A percentile compares a stretch with the other conserved stretches of the same genome.
Conservation (phyloP, 2,797 vertebrate genomes). For the Clarias laeviceps region DNA sequence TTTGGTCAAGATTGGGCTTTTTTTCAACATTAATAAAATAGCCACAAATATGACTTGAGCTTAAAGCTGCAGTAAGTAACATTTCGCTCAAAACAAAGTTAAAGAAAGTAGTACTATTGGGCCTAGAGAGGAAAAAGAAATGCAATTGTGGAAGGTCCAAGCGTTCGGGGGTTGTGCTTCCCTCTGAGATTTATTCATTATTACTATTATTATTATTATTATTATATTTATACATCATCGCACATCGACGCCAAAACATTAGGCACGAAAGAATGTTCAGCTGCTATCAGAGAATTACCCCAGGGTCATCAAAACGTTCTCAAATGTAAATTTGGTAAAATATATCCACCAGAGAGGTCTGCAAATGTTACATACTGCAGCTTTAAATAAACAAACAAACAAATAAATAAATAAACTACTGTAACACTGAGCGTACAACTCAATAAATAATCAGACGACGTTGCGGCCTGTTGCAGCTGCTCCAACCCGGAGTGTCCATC, state of each 20-base stretch:
- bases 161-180: background rate
- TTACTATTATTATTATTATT: too few species aligned
- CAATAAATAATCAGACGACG: slow-evolving; percentile 31
- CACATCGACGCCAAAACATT: slow-evolving; percentile 23
- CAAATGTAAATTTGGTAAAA: background rate
- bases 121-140: background rate
- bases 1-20: slow-evolving; percentile 3
- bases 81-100: background rate
- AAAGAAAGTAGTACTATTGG: background rate
- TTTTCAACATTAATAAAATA: background rate
- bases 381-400: slow-evolving; percentile 35
- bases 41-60: background rate
- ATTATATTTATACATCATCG: slow-evolving; percentile 25
- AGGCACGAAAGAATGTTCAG: background rate
- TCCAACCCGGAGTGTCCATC: slow-evolving; percentile 47
- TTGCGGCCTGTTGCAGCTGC: slow-evolving; percentile 63
- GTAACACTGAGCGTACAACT: background rate
- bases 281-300: background rate
- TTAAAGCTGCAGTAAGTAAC: slow-evolving; percentile 42
- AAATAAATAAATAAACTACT: slow-evolving; percentile 18
- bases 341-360: background rate
- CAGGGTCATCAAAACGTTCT: background rate
- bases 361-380: slow-evolving; percentile 30
- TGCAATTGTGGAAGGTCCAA: background rate
- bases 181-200: background rate